Evolutionary conservation across 2,888 invertebrate genomes (phyloP).

Genomic region (Aspidapion aeneum): DNA sequence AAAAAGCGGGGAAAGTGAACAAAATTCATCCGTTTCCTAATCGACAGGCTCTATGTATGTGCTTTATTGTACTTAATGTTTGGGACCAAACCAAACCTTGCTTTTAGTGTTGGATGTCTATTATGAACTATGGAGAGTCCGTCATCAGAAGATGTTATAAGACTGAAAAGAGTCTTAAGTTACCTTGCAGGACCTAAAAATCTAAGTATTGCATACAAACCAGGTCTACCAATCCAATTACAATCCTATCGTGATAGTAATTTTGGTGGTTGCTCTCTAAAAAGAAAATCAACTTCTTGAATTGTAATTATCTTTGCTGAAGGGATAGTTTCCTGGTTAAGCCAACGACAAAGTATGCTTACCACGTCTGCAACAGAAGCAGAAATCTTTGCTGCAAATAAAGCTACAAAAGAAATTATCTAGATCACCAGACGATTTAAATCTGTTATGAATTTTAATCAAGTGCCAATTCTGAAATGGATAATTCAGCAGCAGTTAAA

Average conservation of each 20-base stretch:
- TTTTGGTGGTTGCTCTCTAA: background rate
- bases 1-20: background rate
- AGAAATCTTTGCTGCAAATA: background rate
- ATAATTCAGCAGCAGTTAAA: no score
- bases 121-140: background rate
- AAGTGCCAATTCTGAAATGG: background rate
- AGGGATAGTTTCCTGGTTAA: background rate
- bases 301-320: background rate
- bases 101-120: background rate
- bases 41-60: background rate
- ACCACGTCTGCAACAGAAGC: background rate
- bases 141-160: background rate
- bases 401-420: background rate
- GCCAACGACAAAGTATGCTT: background rate
- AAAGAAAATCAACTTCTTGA: background rate
- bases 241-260: background rate
- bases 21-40: background rate
- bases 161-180: background rate
- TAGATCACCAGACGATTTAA: background rate
- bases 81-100: background rate
- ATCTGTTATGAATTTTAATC: background rate
- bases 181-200: background rate
- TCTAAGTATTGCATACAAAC: background rate
- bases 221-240: background rate
- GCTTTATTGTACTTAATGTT: background rate